Conservation (phyloP, 1,140 invertebrate species). For the Hestina assimilis region DNA sequence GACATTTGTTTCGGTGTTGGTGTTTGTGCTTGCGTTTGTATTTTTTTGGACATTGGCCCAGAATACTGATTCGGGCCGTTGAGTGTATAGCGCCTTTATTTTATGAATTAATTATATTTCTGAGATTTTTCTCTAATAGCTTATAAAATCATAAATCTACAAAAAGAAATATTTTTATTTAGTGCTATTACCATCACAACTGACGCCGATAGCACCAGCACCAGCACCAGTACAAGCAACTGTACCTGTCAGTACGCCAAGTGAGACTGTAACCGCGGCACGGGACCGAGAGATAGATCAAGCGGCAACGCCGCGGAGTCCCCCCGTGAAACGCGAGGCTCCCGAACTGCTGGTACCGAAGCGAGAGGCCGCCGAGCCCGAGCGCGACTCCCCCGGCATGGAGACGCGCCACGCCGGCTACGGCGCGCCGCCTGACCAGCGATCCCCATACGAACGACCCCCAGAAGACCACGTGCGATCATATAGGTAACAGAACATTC, state of each 20-base stretch:
- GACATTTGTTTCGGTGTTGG: neutral
- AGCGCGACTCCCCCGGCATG: slow-evolving; percentile 87
- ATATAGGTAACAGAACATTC: slow-evolving; percentile 73
- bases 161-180: neutral
- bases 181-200: slow-evolving; percentile 28
- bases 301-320: slow-evolving; percentile 80
- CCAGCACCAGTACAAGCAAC: too few species aligned
- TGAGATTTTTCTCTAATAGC: too few species aligned
- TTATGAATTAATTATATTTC: too few species aligned
- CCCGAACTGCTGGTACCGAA: slow-evolving; percentile 83
- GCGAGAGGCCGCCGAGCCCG: slow-evolving; percentile 80
- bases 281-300: slow-evolving; percentile 70
- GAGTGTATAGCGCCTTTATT: too few species aligned
- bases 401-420: slow-evolving; percentile 81
- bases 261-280: slow-evolving; percentile 19
- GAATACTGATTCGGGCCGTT: too few species aligned
- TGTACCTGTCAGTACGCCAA: slow-evolving; percentile 23
- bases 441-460: slow-evolving; percentile 83
- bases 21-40: too few species aligned
- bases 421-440: slow-evolving; percentile 79
- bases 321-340: slow-evolving; percentile 75
- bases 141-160: neutral
- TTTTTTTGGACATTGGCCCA: too few species aligned
- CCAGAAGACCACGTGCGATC: slow-evolving; percentile 80
- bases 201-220: slow-evolving; percentile 15